Conservation (phyloP, 2,888 invertebrate species). For the Seira ritae region DNA sequence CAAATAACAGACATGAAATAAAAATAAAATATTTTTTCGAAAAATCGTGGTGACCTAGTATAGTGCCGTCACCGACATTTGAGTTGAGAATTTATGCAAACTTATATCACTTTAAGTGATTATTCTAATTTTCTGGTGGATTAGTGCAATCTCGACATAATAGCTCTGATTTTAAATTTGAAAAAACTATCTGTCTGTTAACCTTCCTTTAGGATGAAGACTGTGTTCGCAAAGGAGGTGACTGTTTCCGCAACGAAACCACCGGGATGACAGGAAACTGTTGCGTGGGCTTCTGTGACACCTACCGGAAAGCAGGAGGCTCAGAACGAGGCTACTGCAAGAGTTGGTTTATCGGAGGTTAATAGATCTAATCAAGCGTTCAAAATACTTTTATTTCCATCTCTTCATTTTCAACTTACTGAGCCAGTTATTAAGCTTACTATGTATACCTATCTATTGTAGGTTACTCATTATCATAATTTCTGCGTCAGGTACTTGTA, state of each 20-base stretch:
- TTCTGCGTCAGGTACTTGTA: too few species aligned
- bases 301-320: slow-evolving; percentile 51
- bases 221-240: slow-evolving; percentile 57
- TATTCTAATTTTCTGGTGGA: not conserved
- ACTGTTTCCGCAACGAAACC: slow-evolving; percentile 58
- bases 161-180: not conserved
- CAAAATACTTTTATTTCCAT: too few species aligned
- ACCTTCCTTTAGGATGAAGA: slow-evolving; percentile 34
- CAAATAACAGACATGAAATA: too few species aligned
- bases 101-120: not conserved
- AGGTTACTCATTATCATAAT: too few species aligned
- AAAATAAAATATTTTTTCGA: not conserved
- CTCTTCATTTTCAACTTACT: too few species aligned
- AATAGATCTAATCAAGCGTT: not conserved
- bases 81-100: not conserved
- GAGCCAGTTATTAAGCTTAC: too few species aligned
- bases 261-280: slow-evolving; percentile 51
- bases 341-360: slow-evolving; percentile 64
- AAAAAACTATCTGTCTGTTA: not conserved
- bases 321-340: slow-evolving; percentile 57
- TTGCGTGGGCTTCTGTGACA: slow-evolving; percentile 58
- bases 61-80: not conserved
- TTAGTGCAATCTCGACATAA: not conserved
- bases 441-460: too few species aligned
- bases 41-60: not conserved